A percentile compares a stretch with the other conserved stretches of the same genome.
Evolutionary conservation across 2,888 invertebrate genomes (phyloP).

Genomic region (Beris chalybata): DNA sequence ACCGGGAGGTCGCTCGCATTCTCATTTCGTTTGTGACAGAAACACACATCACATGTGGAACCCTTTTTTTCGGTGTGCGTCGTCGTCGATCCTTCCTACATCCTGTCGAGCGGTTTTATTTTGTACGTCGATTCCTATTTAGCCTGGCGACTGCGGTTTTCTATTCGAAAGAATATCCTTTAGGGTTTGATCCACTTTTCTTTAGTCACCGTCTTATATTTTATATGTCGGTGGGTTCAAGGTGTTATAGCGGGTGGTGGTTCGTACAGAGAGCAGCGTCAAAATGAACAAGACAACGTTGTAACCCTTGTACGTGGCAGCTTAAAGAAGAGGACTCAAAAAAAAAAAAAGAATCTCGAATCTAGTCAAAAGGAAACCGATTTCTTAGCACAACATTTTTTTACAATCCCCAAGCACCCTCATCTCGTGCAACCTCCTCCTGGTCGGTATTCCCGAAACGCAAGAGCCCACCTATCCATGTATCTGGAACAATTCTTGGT

Average conservation of each 20-base stretch:
- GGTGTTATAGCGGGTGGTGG: background rate
- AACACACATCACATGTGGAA: slow-evolving; percentile 26
- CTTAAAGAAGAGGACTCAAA: background rate
- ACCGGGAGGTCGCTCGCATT: slow-evolving; percentile 1
- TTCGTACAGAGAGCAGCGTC: no score
- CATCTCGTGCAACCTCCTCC: no score
- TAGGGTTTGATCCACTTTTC: slow-evolving; percentile 4
- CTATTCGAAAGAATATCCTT: slow-evolving; percentile 4
- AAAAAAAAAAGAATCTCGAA: slow-evolving; percentile 2
- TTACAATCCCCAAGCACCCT: no score
- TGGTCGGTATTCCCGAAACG: no score
- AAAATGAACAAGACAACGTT: background rate
- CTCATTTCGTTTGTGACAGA: slow-evolving; percentile 32
- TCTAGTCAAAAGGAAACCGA: slow-evolving; percentile 24
- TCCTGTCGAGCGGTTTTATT: background rate
- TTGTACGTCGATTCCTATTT: background rate
- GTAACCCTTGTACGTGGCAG: slow-evolving; percentile 21
- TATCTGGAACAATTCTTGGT: background rate
- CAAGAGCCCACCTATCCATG: no score
- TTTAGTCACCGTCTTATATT: background rate
- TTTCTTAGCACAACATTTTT: slow-evolving; percentile 13
- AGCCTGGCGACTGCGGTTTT: slow-evolving; percentile 18
- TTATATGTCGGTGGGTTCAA: background rate
- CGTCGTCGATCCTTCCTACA: background rate
- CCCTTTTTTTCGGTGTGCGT: slow-evolving; percentile 20